Percentiles rank a stretch among this genome's conserved stretches.
Conservation (phyloP, 2,888 invertebrate species). For the Ochropleura leucogaster region DNA sequence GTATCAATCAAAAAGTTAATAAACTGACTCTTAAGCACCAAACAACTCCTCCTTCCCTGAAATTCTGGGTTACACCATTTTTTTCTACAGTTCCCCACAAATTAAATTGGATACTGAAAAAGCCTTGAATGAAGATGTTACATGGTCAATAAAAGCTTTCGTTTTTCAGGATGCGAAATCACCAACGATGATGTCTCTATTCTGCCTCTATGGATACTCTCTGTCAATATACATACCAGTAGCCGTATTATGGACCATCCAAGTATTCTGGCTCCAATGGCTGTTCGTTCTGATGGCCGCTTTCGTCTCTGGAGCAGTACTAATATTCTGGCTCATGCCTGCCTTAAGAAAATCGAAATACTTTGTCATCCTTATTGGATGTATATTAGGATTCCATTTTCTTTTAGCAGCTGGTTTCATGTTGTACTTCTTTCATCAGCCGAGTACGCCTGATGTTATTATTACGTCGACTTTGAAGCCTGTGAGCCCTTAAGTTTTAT, state of each 20-base stretch:
- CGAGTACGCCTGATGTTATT: constrained; percentile 70
- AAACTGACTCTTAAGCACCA: too few species aligned
- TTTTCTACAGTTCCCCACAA: too few species aligned
- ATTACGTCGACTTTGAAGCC: constrained; percentile 69
- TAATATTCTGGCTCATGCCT: constrained; percentile 95
- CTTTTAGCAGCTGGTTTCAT: constrained; percentile 96
- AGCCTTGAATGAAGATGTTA: too few species aligned
- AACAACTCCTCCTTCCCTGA: too few species aligned
- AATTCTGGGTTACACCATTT: too few species aligned
- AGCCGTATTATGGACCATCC: constrained; percentile 97
- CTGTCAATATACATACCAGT: constrained; percentile 98
- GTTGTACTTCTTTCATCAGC: constrained; percentile 94
- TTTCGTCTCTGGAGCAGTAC: constrained; percentile 95
- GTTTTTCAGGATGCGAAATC: constrained; percentile 87
- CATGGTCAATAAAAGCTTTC: constrained; percentile 21
- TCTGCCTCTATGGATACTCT: constrained; percentile 99
- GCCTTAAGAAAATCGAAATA: constrained; percentile 92
- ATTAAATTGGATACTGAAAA: too few species aligned
- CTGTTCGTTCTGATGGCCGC: constrained; percentile 95
- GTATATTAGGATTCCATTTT: constrained; percentile 94
- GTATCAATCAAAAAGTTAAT: too few species aligned
- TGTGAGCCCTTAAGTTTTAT: constrained; percentile 37
- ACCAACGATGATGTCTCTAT: constrained; percentile 95
- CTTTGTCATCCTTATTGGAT: constrained; percentile 82
- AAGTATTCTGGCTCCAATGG: constrained; percentile 96